Base-by-base conservation (phyloP, 2,797 vertebrate species). In the Eleutherodactylus coqui region DNA sequence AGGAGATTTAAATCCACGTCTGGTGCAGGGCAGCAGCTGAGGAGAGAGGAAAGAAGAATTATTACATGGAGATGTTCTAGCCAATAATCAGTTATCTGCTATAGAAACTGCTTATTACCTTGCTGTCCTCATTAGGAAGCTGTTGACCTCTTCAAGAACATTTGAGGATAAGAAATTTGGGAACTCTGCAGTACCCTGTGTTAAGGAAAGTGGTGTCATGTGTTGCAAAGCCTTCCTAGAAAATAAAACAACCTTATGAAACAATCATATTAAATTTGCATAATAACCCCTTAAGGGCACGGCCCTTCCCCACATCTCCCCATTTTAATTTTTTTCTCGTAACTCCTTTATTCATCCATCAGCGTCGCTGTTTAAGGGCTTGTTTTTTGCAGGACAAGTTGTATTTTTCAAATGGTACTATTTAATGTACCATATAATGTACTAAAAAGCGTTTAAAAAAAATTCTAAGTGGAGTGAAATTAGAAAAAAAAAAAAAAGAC, bases 101-200 rank as follows among this genome's bases (percentile, higher is more conserved):
- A 13, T 6, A 41, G 11, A 14, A 29, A 62, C 27, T 62, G 34
- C 3, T 51, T 4, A 86, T 95, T 95, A 99, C 98, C 96, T 97
- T 89, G 97, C 97, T 93, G 98, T 99, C 90, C 97, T 96, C 91
- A 98, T 90, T 34, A 99, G 97, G 91, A 99, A 99, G 88, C 95
- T 96, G 88, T 99, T 98, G 49, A 99, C 97, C 91, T 99, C 98
- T 92, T 98, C 97, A 89, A 99, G 93, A 90, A 99, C 96, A 80
- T 96, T 99, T 43, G 96, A 91, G 27, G 98, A 99, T 70, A 99
- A 96, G 92, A 99, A 99, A 92, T 96, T 96, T 69, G 98, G 97
- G 90, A 98, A 96, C 88, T 98, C 96, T 0, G 96, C 95, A 81
- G 98, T 98, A 32, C 96, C 96, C 0, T 96, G 94, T 0, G 96